Percentiles rank a stretch among this genome's conserved stretches.
Evolutionary conservation across 2,113 vertebrate species (phyloP).

Genomic region (Muntiacus muntjak): DNA sequence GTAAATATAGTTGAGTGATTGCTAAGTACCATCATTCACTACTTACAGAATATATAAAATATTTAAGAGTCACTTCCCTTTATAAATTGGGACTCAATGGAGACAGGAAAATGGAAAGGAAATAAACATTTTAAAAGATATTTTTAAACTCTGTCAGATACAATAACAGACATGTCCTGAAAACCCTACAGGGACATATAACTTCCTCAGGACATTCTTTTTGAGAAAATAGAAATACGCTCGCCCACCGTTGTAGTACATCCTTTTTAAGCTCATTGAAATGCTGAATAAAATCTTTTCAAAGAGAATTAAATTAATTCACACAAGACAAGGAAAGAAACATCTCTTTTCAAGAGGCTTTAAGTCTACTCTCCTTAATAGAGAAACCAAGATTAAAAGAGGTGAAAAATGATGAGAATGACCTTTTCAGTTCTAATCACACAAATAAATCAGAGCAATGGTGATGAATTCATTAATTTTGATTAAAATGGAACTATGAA

Average conservation of each 20-base stretch:
- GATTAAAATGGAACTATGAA: slow-evolving; percentile 62
- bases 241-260: background rate
- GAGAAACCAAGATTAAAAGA: slow-evolving; percentile 53
- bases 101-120: background rate
- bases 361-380: slow-evolving; percentile 59
- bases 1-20: background rate
- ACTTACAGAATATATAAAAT: background rate
- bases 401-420: slow-evolving; percentile 66
- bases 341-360: slow-evolving; percentile 47
- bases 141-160: background rate
- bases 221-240: background rate
- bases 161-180: background rate
- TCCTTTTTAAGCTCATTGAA: slow-evolving; percentile 53
- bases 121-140: background rate
- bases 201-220: background rate
- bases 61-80: background rate
- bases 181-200: background rate
- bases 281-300: slow-evolving; percentile 44
- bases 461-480: slow-evolving; percentile 69
- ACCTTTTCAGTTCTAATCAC: slow-evolving; percentile 70
- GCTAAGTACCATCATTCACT: background rate
- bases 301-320: slow-evolving; percentile 56
- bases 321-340: slow-evolving; percentile 39
- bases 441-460: slow-evolving; percentile 56
- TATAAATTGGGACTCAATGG: background rate